Evolutionary conservation across 2,113 vertebrate genomes (phyloP).

Genomic region (Oryzias javanicus): DNA sequence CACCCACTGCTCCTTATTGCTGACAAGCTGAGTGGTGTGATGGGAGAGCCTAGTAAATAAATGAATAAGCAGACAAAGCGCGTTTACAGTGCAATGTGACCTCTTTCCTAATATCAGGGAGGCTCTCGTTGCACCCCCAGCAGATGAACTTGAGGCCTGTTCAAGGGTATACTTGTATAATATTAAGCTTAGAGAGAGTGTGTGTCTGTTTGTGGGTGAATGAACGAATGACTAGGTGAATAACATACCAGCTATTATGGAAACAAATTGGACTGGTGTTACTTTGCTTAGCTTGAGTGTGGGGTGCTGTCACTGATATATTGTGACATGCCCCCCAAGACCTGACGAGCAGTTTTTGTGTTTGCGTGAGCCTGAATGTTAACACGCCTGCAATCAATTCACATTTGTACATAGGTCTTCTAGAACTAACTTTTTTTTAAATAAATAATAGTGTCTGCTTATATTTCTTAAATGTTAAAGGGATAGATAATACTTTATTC

Average conservation of each 20-base stretch:
- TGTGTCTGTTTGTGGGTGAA: slow-evolving; percentile 32
- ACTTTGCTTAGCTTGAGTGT: slow-evolving; percentile 54
- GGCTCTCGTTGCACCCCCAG: slow-evolving; percentile 61
- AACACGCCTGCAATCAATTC: slow-evolving; percentile 5
- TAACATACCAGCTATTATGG: slow-evolving; percentile 75
- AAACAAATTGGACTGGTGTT: slow-evolving; percentile 71
- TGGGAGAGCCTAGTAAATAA: slow-evolving; percentile 71
- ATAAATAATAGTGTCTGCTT: background rate
- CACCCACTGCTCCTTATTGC: slow-evolving; percentile 47
- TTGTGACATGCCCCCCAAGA: slow-evolving; percentile 71
- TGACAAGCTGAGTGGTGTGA: slow-evolving; percentile 66
- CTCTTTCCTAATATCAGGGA: slow-evolving; percentile 70
- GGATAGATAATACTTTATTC: no score
- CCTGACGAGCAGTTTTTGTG: slow-evolving; percentile 30
- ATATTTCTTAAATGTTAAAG: background rate
- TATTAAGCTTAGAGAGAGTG: slow-evolving; percentile 37
- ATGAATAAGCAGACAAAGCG: slow-evolving; percentile 77
- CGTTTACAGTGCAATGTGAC: slow-evolving; percentile 78
- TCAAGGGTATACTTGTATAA: slow-evolving; percentile 79
- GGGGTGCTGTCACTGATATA: slow-evolving; percentile 71
- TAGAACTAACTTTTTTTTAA: background rate
- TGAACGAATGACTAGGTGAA: slow-evolving; percentile 71
- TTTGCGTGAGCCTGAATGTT: slow-evolving; percentile 13
- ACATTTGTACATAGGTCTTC: background rate
- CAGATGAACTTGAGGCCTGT: slow-evolving; percentile 73